Base-by-base conservation (phyloP, 2,797 vertebrate genomes). In the Girardinus metallicus region DNA sequence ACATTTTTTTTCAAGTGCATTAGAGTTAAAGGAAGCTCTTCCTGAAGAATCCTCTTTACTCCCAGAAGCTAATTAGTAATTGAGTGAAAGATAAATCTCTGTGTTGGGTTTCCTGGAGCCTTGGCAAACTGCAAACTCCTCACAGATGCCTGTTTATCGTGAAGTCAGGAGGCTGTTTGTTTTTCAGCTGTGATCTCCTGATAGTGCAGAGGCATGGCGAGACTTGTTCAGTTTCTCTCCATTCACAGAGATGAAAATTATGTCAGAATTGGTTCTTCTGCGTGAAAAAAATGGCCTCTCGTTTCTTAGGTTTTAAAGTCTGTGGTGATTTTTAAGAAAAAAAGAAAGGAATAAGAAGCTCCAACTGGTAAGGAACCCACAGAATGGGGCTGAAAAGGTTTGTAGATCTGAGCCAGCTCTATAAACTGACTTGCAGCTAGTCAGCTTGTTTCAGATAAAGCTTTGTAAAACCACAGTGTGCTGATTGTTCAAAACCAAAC, bases 51-150 rank as follows among this genome's bases (percentile, higher is more conserved):
- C 31, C 57, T 79, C 68, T 3, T 26, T 77, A 88, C 70, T 82
- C 73, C 70, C 60, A 75, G 68, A 81, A 41, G 83, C 82, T 88
- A 80, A 90, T 90, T 81, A 85, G 82, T 82, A 89, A 83, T 89
- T 85, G 89, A 64, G 43, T 0, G 47, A 75, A 53, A 79, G 73
- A 60, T 29, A 64, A 77, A 81, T 76, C 80, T 80, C 84, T 74
- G 26, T 16, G 68, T 29, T 71, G 41, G 68, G 23, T 46, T 75
- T 76, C 0, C 74, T 26, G 15, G 80, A 53, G 57, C 68, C 74
- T 80, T 44, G 18, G 26, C 51, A 55, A 74, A 77, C 75, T 78
- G 55, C 57, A 10, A 13, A 76, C 60, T 39, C 39, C 68, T 12
- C n/a, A 74, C 60, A 78, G 29, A 62, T 73, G 36, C 76, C 36